Percentiles rank a stretch among this genome's conserved stretches.
phyloP scores from a whole-genome alignment of 2,888 invertebrate genomes.

The Oscheius myriophilus region DNA sequence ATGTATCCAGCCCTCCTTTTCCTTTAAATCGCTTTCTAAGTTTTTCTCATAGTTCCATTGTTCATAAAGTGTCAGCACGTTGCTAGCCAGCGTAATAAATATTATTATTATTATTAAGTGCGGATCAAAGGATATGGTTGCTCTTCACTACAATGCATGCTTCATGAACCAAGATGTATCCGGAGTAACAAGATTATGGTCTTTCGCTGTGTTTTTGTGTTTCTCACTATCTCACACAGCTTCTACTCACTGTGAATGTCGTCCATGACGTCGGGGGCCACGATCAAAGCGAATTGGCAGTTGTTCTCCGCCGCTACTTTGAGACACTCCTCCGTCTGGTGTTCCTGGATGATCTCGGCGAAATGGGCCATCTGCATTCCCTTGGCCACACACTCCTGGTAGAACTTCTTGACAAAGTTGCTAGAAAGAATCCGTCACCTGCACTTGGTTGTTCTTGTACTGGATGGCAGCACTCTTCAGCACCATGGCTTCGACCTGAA shows the following conservation, averaged over 20 bases:
- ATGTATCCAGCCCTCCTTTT: too few species aligned
- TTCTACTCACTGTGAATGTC: conserved; percentile 34
- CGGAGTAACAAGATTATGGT: too few species aligned
- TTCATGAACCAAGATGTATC: too few species aligned
- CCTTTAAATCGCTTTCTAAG: too few species aligned
- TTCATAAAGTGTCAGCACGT: too few species aligned
- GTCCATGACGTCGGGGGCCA: conserved; percentile 30
- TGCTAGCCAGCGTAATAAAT: too few species aligned
- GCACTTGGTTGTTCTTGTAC: background rate
- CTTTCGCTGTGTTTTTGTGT: too few species aligned
- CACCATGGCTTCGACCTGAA: conserved; percentile 34
- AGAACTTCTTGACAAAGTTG: conserved; percentile 8
- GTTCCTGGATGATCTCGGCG: conserved; percentile 17
- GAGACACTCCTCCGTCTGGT: conserved; percentile 21
- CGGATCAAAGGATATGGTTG: too few species aligned
- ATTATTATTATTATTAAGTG: too few species aligned
- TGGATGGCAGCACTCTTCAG: conserved; percentile 32
- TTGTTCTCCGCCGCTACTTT: conserved; percentile 19
- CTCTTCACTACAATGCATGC: too few species aligned
- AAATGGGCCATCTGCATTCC: conserved; percentile 13
- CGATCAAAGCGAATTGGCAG: conserved; percentile 32
- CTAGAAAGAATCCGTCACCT: background rate
- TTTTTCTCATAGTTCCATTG: too few species aligned
- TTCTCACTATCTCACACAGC: too few species aligned
- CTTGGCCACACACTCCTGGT: background rate